Evolutionary conservation across 2,113 vertebrate genomes (phyloP).

Genomic region (Rhineura floridana): DNA sequence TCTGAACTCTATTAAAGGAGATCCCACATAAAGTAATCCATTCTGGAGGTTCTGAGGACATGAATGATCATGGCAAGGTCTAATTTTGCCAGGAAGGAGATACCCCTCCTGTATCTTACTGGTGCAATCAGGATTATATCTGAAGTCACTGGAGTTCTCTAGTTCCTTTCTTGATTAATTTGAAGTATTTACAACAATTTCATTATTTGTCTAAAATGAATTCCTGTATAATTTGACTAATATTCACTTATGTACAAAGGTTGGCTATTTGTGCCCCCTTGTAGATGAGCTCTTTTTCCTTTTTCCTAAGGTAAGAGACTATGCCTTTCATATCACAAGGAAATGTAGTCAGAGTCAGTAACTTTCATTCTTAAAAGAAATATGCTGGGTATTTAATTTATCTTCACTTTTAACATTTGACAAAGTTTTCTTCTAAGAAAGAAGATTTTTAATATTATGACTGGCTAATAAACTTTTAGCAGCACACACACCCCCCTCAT

Average conservation of each 20-base stretch:
- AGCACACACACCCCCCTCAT: no score
- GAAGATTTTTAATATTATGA: background rate
- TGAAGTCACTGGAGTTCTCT: background rate
- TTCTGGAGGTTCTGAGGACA: no score
- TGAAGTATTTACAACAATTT: background rate
- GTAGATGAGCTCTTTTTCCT: no score
- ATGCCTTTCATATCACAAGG: background rate
- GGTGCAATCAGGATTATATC: background rate
- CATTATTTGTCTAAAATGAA: background rate
- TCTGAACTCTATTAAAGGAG: no score
- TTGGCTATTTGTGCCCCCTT: background rate
- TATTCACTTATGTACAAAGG: background rate
- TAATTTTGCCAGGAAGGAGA: no score
- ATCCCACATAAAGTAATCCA: no score
- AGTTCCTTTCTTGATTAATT: constrained; percentile 7
- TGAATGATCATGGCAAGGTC: no score
- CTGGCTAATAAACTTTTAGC: background rate
- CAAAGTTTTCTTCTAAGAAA: background rate
- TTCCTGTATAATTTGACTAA: background rate
- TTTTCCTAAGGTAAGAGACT: background rate
- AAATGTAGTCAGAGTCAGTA: background rate
- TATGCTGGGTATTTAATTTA: background rate
- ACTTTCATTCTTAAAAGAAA: background rate
- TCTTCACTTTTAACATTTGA: background rate
- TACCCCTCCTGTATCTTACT: background rate